Percentiles rank a stretch among this genome's conserved stretches.
phyloP scores from a whole-genome alignment of 2,797 vertebrate genomes.

The Amblyraja radiata region DNA sequence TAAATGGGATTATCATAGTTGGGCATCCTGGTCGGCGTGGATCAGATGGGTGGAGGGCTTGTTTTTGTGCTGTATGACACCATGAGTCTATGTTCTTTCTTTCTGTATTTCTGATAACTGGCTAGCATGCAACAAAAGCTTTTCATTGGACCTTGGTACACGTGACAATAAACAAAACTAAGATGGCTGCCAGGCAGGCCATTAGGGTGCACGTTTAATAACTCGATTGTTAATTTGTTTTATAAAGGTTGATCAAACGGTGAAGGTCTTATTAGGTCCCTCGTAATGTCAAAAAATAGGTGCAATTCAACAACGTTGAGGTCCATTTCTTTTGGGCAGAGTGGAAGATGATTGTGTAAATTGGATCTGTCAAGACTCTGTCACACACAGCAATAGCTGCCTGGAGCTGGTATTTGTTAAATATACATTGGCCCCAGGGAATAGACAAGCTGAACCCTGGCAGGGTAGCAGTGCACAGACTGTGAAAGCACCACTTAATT shows the following conservation, averaged over 20 bases:
- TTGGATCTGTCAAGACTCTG: neutral
- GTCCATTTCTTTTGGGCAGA: neutral
- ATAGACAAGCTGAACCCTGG: neutral
- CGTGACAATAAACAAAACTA: neutral
- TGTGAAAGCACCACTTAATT: neutral
- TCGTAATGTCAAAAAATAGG: neutral
- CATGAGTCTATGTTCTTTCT: too few relatives aligned
- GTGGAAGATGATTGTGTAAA: neutral
- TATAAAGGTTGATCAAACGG: neutral
- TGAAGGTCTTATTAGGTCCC: neutral
- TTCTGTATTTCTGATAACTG: too few relatives aligned
- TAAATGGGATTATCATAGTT: too few relatives aligned
- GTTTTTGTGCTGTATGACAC: too few relatives aligned
- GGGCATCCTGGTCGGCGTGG: too few relatives aligned
- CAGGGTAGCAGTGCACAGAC: neutral
- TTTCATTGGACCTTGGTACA: too few relatives aligned
- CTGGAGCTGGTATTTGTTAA: neutral
- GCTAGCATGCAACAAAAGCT: too few relatives aligned
- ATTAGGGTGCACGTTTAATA: neutral
- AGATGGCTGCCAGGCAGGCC: neutral
- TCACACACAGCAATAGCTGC: neutral
- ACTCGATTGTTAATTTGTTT: neutral
- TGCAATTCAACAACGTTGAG: neutral
- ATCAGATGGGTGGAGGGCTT: too few relatives aligned
- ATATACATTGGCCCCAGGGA: neutral